Evolutionary conservation across 2,888 invertebrate genomes (phyloP), one percentile per base, ranked within the genome.

Genomic region (Drosophila nigricruria): DNA sequence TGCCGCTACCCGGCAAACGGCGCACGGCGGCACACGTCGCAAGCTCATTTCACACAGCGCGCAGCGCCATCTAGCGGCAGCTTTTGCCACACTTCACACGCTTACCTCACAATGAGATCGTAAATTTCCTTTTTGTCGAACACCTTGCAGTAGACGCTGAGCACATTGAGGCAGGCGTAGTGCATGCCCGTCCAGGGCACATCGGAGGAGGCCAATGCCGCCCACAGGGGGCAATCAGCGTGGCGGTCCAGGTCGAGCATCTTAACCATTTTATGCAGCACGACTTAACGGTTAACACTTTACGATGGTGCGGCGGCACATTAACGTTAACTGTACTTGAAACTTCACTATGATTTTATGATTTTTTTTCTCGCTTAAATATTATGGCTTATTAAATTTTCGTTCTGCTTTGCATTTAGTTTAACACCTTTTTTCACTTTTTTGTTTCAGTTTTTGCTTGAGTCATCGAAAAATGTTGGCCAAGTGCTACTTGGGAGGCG

Each of bases 71-170:
- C 88, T 70, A 40, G 57, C 60, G 73, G 43, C 36, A 72, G 79
- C 77, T 86, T 86, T 82, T 4, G 4, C 1, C 14, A 10, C 40
- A 1, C 10, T 12, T 18, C 60, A 47, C 8, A 45, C 42, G 61
- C 92, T 91, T 94, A 96, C 96, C 96, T 95, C 93, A 96, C 95
- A 88, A 96, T 95, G 93, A 96, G 94, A 92, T 96, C 96, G 93
- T 96, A 94, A 49, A 96, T 94, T 93, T 96, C 96, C 92, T 95
- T 95, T 91, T 96, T 95, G 91, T 96, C 96, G 93, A 97, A 97
- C 86, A 97, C 97, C 93, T 97, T 97, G 94, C 97, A 97, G 93
- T 97, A 97, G 63, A 97, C 94, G 90, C 96, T 96, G 70, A 97
- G 94, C 64, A 97, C 96, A 93, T 96, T 95, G 79, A 97, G 94